Evolutionary conservation across 2,888 invertebrate genomes (phyloP), one percentile per base, ranked within the genome.

Genomic region (Rhabditoides inermis): DNA sequence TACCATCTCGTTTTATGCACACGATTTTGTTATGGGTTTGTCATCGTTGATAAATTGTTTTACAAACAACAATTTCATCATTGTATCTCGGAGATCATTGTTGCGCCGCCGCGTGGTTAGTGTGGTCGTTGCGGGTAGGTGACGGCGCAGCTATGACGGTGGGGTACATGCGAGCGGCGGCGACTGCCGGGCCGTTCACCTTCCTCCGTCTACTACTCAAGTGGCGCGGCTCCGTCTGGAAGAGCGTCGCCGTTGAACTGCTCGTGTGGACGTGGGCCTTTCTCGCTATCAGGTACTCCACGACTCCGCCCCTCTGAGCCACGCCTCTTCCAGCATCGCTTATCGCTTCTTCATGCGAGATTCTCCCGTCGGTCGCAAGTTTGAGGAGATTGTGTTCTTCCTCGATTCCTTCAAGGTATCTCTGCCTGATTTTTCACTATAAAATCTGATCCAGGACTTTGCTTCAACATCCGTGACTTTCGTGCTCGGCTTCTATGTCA

Each of bases 191-290:
- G 41, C 47, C 56, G 5, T 52, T 49, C 47, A 64, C 61, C 1
- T 67, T 67, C 41, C 44, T 61, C 25, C 46, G 49, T 37, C 36
- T 66, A 12, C 44, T 67, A 5, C 61, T 64, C 41, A 58, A 64
- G 30, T 68, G 68, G 68, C 49, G 60, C 27, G 68, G 65, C 39
- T 58, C 60, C 44, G 63, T 68, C n/a, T 68, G 65, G 65, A 68
- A 68, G 45, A 55, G 57, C 39, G 60, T 68, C 30, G 50, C 53
- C 49, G 46, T 45, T 45, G 68, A 68, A 28, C 49, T 65, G 23
- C 46, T 51, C 35, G 39, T 58, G 15, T 68, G 64, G 61, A 42
- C 63, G 5, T 60, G 58, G 42, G n/a, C 61, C 18, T 68, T 60
- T 50, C 52, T 56, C 45, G 48, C 53, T 45, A 53, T 68, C 35